These are phyloP conservation scores for Mamestra brassicae DNA, from an alignment of 2,888 invertebrate species.

Conservation along the genomic window DNA sequence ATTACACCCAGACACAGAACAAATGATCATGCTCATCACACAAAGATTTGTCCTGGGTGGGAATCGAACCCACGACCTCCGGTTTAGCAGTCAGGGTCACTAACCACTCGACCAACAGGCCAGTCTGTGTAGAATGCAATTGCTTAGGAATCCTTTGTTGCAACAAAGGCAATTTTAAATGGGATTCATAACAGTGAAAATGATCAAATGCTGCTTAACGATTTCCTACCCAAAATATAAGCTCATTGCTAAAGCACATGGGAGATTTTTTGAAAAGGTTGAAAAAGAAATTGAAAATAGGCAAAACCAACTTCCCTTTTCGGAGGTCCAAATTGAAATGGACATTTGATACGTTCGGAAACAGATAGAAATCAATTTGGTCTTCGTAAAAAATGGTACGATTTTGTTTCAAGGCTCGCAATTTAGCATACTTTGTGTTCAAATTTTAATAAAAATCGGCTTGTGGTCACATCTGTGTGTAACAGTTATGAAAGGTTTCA, in stretches of 20 bases:
- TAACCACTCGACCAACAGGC: no score
- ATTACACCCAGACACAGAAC: no score
- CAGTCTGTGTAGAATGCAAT: no score
- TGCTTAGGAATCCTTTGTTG: no score
- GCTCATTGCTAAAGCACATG: background rate
- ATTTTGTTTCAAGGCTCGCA: constrained; percentile 3
- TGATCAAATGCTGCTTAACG: no score
- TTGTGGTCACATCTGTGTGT: constrained; percentile 36
- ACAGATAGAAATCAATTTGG: constrained; percentile 34
- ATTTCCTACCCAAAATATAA: no score
- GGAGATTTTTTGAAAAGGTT: background rate
- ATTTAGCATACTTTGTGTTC: constrained; percentile 34
- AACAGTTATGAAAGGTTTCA: constrained; percentile 47
- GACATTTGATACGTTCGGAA: constrained; percentile 8
- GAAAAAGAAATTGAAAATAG: constrained; percentile 1
- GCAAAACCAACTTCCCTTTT: constrained; percentile 3
- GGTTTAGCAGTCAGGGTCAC: no score
- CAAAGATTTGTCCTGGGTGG: no score
- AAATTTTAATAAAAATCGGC: constrained; percentile 44
- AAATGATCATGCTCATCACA: no score
- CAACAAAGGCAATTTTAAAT: no score
- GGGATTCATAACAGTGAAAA: no score
- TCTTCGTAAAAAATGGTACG: constrained; percentile 17
- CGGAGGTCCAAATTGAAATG: constrained; percentile 36
- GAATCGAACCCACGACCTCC: no score